phyloP scores from a whole-genome alignment of 1,140 invertebrate species.

The Anastrepha ludens region DNA sequence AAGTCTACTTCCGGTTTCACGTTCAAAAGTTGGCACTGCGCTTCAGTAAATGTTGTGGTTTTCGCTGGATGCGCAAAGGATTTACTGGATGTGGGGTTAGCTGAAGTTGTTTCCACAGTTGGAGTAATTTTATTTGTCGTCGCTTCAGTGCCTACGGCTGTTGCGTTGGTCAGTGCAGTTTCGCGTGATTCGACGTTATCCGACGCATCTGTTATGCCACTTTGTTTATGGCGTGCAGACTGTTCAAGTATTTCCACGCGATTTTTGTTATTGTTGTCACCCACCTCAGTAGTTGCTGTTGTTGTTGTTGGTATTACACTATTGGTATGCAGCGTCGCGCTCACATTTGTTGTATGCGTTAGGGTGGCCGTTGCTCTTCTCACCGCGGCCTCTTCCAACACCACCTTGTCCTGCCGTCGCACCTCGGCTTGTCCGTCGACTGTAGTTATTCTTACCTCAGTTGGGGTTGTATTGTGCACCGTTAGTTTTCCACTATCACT shows the following conservation, averaged over 20 bases:
- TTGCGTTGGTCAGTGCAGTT: conserved; percentile 56
- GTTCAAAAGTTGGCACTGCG: background rate
- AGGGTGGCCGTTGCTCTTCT: conserved; percentile 18
- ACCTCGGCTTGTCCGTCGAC: background rate
- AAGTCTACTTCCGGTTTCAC: background rate
- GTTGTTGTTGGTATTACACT: background rate
- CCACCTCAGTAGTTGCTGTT: background rate
- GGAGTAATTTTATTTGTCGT: background rate
- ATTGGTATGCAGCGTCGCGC: background rate
- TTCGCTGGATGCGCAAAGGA: background rate
- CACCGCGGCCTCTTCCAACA: background rate
- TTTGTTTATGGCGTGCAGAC: conserved; percentile 17
- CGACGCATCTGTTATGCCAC: background rate
- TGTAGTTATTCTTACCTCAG: conserved; percentile 7
- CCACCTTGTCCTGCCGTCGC: background rate
- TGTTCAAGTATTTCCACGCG: conserved; percentile 18
- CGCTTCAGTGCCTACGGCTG: conserved; percentile 57
- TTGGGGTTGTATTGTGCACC: conserved; percentile 19
- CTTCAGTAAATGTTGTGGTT: background rate
- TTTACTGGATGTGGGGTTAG: background rate
- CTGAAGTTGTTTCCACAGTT: conserved; percentile 1
- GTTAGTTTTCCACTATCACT: conserved; percentile 20
- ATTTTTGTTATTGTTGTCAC: conserved; percentile 42
- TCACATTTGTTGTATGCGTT: background rate
- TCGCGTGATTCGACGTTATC: background rate